A percentile compares a stretch with the other conserved stretches of the same genome.
These are phyloP conservation scores for Meandrusa payeni DNA, from an alignment of 2,888 invertebrate genomes.

Conservation along the genomic window DNA sequence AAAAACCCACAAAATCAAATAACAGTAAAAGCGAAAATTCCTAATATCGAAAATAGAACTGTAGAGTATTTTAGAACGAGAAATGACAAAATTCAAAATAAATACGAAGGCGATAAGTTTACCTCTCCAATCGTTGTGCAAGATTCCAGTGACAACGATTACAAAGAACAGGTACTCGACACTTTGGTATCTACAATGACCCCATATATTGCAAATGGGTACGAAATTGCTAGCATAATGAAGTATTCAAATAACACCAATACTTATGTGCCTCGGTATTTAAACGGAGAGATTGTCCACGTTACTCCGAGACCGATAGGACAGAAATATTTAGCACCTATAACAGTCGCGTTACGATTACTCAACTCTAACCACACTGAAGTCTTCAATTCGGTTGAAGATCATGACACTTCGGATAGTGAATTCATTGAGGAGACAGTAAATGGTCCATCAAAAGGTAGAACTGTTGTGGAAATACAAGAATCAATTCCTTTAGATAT, in stretches of 20 bases:
- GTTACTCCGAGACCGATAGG: slow-evolving; percentile 80
- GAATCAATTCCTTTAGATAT: slow-evolving; percentile 82
- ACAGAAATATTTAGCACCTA: slow-evolving; percentile 80
- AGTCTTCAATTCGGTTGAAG: slow-evolving; percentile 57
- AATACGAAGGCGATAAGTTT: slow-evolving; percentile 52
- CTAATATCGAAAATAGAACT: slow-evolving; percentile 51
- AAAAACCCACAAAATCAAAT: slow-evolving; percentile 43
- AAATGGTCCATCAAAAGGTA: slow-evolving; percentile 59
- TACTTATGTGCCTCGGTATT: slow-evolving; percentile 33
- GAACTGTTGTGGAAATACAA: slow-evolving; percentile 83
- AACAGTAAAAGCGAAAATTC: slow-evolving; percentile 59
- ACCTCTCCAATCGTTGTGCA: slow-evolving; percentile 73
- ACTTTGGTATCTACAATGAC: slow-evolving; percentile 69
- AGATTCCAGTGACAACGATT: slow-evolving; percentile 47
- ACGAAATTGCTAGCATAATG: slow-evolving; percentile 65
- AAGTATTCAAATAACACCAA: slow-evolving; percentile 45
- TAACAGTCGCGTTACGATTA: slow-evolving; percentile 80
- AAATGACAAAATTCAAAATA: slow-evolving; percentile 39
- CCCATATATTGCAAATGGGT: slow-evolving; percentile 65
- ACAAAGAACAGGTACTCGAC: slow-evolving; percentile 57
- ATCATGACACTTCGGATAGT: slow-evolving; percentile 62
- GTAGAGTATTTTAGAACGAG: slow-evolving; percentile 42
- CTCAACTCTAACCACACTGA: slow-evolving; percentile 68
- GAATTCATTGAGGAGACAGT: slow-evolving; percentile 61
- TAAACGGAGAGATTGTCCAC: slow-evolving; percentile 48